Evolutionary conservation across 1,140 invertebrate species (phyloP).

Genomic region (Caenorhabditis inopinata): DNA sequence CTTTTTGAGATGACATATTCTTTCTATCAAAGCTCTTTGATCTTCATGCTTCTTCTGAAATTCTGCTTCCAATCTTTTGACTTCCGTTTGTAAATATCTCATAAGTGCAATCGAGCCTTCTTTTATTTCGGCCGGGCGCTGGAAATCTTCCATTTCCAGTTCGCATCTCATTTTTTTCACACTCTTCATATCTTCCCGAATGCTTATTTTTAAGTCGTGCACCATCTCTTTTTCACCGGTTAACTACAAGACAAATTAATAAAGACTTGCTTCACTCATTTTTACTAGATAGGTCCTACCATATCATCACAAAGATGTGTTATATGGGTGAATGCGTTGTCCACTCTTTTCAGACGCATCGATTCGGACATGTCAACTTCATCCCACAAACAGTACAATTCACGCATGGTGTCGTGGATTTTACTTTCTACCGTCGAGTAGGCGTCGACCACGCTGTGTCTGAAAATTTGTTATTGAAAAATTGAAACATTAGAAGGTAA

Average conservation of each 20-base stretch:
- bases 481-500: too few relatives aligned
- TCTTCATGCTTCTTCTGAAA: not conserved
- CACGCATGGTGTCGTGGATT: not conserved
- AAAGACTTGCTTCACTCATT: not conserved
- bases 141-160: not conserved
- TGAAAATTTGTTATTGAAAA: not conserved
- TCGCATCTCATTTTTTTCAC: not conserved
- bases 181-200: not conserved
- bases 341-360: not conserved
- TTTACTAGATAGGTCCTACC: not conserved
- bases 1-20: not conserved
- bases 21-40: not conserved
- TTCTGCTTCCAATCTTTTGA: not conserved
- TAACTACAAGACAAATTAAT: not conserved
- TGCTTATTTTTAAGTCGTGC: not conserved
- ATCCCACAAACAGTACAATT: not conserved
- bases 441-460: not conserved
- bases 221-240: not conserved
- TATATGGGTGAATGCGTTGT: not conserved
- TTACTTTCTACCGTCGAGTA: not conserved
- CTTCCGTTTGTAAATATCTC: not conserved
- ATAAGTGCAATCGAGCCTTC: not conserved
- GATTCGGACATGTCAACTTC: not conserved
- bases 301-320: not conserved
- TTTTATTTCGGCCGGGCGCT: conserved; percentile 9